Percentiles rank a stretch among this genome's conserved stretches.
Conservation (phyloP, 2,797 vertebrate species). For the Taenioides sp. region DNA sequence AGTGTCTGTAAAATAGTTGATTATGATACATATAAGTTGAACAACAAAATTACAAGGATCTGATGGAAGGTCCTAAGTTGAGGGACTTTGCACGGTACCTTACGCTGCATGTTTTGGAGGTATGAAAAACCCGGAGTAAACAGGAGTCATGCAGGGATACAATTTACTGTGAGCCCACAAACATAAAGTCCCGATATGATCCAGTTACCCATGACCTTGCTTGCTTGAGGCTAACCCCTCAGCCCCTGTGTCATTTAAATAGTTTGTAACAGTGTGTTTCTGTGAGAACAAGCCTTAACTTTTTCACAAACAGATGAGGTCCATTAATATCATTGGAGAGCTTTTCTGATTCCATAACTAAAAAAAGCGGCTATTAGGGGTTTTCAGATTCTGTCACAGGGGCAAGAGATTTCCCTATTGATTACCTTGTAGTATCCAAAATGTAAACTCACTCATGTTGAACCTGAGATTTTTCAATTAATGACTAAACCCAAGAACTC, state of each 20-base stretch:
- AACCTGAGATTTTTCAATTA: too few species aligned
- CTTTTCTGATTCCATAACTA: too few species aligned
- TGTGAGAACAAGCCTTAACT: neutral
- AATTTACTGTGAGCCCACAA: neutral
- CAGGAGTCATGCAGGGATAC: neutral
- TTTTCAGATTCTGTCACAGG: too few species aligned
- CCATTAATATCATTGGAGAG: too few species aligned
- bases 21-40: neutral
- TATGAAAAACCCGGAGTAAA: neutral
- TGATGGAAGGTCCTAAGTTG: neutral
- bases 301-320: neutral
- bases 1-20: too few species aligned
- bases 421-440: too few species aligned
- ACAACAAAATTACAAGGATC: neutral
- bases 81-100: neutral
- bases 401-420: too few species aligned
- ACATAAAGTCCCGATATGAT: neutral
- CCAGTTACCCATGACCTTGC: neutral
- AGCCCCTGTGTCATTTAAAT: too few species aligned
- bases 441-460: too few species aligned
- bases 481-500: too few species aligned
- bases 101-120: neutral
- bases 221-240: neutral
- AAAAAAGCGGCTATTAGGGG: too few species aligned
- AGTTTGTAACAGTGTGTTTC: too few species aligned